Percentiles rank a stretch among this genome's conserved stretches.
Evolutionary conservation across 2,113 vertebrate species (phyloP).

Genomic region (Grallaria varia): DNA sequence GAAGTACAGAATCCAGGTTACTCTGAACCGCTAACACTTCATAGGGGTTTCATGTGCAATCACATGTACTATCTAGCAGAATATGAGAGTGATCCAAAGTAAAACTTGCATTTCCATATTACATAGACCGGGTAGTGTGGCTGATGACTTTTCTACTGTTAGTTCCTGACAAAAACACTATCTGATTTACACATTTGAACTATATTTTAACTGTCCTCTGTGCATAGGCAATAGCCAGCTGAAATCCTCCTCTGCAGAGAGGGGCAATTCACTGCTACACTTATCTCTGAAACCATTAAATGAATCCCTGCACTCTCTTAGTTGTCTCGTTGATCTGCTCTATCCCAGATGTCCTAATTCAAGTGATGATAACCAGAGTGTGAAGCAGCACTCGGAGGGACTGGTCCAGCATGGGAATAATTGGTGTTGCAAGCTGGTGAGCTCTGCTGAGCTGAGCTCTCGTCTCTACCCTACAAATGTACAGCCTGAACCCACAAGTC

Average conservation of each 20-base stretch:
- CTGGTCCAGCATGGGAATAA: neutral
- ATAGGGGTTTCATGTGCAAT: neutral
- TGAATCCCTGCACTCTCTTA: neutral
- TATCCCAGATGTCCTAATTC: neutral
- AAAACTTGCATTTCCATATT: neutral
- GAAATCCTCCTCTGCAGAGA: neutral
- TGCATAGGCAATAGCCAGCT: neutral
- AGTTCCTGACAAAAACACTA: neutral
- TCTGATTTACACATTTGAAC: neutral
- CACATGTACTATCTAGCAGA: neutral
- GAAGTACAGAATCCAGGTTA: neutral
- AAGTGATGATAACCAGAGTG: neutral
- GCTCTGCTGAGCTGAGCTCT: neutral
- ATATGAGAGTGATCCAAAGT: neutral
- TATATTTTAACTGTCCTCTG: neutral
- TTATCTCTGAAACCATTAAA: neutral
- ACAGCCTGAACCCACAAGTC: neutral
- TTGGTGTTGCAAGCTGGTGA: neutral
- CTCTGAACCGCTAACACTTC: neutral
- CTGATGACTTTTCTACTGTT: neutral
- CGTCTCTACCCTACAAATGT: neutral
- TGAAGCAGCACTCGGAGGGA: neutral
- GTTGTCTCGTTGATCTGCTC: neutral
- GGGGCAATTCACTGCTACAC: neutral
- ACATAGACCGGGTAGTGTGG: fast-evolving